Evolutionary conservation across 2,113 vertebrate genomes (phyloP).

Genomic region (Ciconia stormi): DNA sequence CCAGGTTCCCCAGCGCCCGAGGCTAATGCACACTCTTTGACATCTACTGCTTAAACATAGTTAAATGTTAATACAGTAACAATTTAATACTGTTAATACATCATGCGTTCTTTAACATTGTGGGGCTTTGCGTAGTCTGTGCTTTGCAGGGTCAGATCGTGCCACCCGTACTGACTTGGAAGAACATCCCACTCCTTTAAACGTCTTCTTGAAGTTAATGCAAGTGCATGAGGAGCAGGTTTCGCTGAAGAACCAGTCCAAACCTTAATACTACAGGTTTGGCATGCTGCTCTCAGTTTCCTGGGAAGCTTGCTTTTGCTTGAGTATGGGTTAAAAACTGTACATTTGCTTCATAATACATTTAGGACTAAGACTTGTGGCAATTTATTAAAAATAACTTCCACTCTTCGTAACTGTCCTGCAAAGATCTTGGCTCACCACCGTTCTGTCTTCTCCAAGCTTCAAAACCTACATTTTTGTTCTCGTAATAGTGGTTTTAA

Average conservation of each 20-base stretch:
- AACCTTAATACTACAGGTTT: background rate
- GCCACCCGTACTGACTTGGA: accelerated
- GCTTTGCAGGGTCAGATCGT: background rate
- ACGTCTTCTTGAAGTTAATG: background rate
- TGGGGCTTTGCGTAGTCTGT: background rate
- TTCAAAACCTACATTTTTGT: background rate
- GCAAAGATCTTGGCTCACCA: background rate
- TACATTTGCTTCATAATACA: background rate
- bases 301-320: background rate
- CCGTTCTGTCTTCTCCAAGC: background rate
- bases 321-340: background rate
- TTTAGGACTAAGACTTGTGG: background rate
- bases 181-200: background rate
- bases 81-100: background rate
- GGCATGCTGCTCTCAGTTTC: background rate
- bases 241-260: background rate
- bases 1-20: background rate
- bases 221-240: background rate
- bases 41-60: background rate
- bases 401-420: background rate
- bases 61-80: background rate
- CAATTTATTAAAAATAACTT: background rate
- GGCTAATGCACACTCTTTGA: background rate
- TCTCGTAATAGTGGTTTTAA: background rate
- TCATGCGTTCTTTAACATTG: accelerated